Percentiles rank a stretch among this genome's conserved stretches.
Conservation (phyloP, 92 coral and sea anemone species). For the Epizoanthus fatuus region DNA sequence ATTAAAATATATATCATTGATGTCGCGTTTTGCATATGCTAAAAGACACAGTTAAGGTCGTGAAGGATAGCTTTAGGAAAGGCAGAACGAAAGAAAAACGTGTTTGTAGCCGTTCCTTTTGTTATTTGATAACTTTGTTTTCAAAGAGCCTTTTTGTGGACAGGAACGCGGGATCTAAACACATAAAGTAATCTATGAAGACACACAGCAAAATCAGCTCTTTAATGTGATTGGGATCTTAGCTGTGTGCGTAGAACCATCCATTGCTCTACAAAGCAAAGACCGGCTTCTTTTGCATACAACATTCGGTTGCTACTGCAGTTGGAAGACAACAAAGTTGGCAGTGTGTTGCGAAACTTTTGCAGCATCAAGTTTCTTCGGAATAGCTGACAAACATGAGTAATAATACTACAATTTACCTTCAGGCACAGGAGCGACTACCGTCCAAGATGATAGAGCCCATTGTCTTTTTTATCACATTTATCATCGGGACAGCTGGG, state of each 20-base stretch:
- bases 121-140: no score
- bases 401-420: neutral
- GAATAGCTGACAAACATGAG: neutral
- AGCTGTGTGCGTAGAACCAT: neutral
- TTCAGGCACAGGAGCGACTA: neutral
- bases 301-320: no score
- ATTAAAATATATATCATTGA: neutral
- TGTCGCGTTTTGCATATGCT: neutral
- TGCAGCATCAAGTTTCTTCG: neutral
- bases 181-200: neutral
- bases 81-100: neutral
- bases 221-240: neutral
- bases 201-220: neutral
- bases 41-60: neutral
- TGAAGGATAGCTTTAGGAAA: no score
- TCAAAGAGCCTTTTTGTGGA: no score
- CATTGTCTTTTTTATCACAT: constrained; percentile 24
- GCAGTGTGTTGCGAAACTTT: no score
- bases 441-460: constrained; percentile 7
- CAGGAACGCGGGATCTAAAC: no score
- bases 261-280: neutral
- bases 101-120: neutral
- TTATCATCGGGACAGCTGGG: constrained; percentile 36
- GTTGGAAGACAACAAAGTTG: no score
- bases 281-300: neutral